Conservation (phyloP, 2,797 vertebrate species). For the Channallabes apus region DNA sequence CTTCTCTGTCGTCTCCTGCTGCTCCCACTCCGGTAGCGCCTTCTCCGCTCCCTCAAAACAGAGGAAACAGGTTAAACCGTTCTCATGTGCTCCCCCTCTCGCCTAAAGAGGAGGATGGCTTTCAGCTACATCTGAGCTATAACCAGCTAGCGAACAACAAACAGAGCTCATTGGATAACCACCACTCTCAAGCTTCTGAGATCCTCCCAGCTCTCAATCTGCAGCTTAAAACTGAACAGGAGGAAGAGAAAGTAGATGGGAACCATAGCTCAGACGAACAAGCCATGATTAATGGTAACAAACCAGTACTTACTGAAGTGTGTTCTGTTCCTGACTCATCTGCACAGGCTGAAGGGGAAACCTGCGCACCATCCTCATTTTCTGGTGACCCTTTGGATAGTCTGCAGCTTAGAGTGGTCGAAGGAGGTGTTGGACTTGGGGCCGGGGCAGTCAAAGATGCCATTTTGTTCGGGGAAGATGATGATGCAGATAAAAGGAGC, state of each 20-base stretch:
- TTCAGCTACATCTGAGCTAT: slow-evolving; percentile 67
- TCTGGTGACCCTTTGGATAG: slow-evolving; percentile 69
- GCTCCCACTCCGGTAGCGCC: slow-evolving; percentile 68
- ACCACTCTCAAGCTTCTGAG: slow-evolving; percentile 51
- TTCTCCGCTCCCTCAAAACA: slow-evolving; percentile 63
- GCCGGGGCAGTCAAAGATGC: slow-evolving; percentile 68
- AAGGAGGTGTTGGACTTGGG: slow-evolving; percentile 61
- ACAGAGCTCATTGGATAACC: slow-evolving; percentile 52
- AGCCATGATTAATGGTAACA: slow-evolving; percentile 67
- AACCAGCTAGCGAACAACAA: slow-evolving; percentile 62
- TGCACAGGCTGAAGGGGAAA: slow-evolving; percentile 59
- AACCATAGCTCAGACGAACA: slow-evolving; percentile 52
- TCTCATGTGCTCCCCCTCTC: slow-evolving; percentile 42
- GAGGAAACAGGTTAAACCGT: slow-evolving; percentile 5
- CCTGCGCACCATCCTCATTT: slow-evolving; percentile 61
- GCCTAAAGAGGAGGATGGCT: slow-evolving; percentile 81
- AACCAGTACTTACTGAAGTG: slow-evolving; percentile 48
- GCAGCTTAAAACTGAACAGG: slow-evolving; percentile 82
- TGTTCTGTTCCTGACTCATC: slow-evolving; percentile 70
- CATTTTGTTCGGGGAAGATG: slow-evolving; percentile 68
- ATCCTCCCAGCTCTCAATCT: slow-evolving; percentile 69
- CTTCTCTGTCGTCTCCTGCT: slow-evolving; percentile 72
- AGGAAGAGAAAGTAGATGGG: slow-evolving; percentile 53
- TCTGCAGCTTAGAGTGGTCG: slow-evolving; percentile 58
- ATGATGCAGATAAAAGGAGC: slow-evolving; percentile 47